These are phyloP conservation scores for Phalacrocorax pelagicus DNA, from an alignment of 2,113 vertebrate species.

Conservation along the genomic window DNA sequence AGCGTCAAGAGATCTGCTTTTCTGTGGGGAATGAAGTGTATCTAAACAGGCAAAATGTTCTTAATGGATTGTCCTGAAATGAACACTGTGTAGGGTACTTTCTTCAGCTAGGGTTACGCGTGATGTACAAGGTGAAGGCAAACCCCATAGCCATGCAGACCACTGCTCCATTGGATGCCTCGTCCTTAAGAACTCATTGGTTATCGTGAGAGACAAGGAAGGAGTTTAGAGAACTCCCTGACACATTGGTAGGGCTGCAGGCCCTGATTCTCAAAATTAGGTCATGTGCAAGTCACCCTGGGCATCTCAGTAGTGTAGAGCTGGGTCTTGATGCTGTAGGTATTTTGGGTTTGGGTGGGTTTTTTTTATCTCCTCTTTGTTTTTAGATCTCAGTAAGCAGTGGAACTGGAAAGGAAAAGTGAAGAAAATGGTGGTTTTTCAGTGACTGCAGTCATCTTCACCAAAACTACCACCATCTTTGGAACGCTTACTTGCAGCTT, in stretches of 20 bases:
- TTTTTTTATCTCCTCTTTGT: background rate
- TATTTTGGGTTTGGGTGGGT: background rate
- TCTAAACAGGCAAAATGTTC: background rate
- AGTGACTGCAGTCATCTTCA: background rate
- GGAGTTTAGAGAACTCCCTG: background rate
- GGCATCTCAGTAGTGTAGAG: background rate
- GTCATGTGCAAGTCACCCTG: background rate
- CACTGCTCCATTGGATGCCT: background rate
- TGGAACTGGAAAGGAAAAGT: background rate
- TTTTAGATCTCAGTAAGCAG: background rate
- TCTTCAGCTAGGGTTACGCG: rapidly evolving
- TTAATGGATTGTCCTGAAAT: background rate
- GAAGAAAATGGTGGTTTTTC: background rate
- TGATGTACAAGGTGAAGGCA: background rate
- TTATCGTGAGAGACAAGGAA: background rate
- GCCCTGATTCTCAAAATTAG: background rate
- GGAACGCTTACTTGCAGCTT: background rate
- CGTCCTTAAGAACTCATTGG: background rate
- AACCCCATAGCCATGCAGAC: background rate
- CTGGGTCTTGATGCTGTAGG: background rate
- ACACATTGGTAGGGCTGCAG: background rate
- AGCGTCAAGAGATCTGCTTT: rapidly evolving
- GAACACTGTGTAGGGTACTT: background rate
- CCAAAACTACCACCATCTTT: background rate
- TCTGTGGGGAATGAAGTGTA: background rate